Evolutionary conservation across 2,888 invertebrate species (phyloP).

Genomic region (Chelonus formosanus): DNA sequence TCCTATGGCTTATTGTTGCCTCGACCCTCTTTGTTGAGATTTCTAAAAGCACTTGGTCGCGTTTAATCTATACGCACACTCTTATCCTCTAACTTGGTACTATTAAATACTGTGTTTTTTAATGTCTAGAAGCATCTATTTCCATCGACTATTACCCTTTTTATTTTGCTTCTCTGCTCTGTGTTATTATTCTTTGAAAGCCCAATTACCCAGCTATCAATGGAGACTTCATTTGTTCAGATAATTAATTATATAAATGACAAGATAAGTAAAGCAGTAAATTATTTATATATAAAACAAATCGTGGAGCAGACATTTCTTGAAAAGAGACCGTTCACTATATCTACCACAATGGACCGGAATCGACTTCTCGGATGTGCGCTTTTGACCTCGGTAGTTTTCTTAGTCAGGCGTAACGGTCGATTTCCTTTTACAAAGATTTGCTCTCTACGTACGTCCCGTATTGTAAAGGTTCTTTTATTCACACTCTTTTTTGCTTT

Average conservation of each 20-base stretch:
- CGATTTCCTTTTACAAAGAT: slow-evolving; percentile 60
- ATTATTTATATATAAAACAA: slow-evolving; percentile 4
- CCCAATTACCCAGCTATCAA: no score
- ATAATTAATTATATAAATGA: no score
- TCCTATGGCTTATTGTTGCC: slow-evolving; percentile 57
- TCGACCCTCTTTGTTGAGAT: slow-evolving; percentile 56
- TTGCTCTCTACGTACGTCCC: slow-evolving; percentile 49
- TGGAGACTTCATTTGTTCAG: no score
- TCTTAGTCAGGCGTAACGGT: slow-evolving; percentile 52
- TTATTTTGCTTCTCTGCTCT: no score
- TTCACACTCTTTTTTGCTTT: slow-evolving; percentile 1
- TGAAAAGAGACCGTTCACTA: slow-evolving; percentile 1
- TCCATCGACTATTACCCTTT: no score
- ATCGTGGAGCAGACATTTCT: background rate
- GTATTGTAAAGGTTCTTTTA: slow-evolving; percentile 25
- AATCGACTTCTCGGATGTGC: slow-evolving; percentile 46
- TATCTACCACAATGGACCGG: slow-evolving; percentile 45
- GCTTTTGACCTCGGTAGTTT: slow-evolving; percentile 46
- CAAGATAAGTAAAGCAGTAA: background rate
- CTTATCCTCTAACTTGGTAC: slow-evolving; percentile 11
- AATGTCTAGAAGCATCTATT: no score
- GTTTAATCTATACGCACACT: slow-evolving; percentile 48
- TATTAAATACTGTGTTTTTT: background rate
- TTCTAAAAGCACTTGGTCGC: slow-evolving; percentile 56
- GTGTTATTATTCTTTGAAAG: no score